phyloP scores from a whole-genome alignment of 1,140 invertebrate genomes.

The Eriosoma lanigerum region DNA sequence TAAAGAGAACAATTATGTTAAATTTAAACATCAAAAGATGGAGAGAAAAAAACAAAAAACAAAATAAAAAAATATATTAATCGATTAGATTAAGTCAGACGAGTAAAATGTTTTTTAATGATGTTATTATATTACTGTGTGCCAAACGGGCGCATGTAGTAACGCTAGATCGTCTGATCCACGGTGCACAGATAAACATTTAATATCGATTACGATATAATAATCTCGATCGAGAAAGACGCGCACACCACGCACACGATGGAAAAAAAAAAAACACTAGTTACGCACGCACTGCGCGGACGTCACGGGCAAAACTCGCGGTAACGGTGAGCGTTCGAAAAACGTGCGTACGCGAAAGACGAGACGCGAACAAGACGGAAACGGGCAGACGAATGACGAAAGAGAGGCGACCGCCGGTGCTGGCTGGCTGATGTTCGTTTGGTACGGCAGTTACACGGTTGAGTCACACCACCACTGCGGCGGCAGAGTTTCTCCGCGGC shows the following conservation, averaged over 20 bases:
- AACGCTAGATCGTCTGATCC: too few relatives aligned
- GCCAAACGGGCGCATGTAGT: too few relatives aligned
- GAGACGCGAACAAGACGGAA: constrained; percentile 22
- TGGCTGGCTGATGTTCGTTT: background rate
- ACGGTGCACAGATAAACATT: too few relatives aligned
- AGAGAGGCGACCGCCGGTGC: background rate
- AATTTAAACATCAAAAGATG: too few relatives aligned
- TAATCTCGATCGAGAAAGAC: too few relatives aligned
- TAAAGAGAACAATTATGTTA: too few relatives aligned
- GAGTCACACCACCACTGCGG: background rate
- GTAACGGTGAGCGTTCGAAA: background rate
- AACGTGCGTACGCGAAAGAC: background rate
- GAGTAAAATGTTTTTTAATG: too few relatives aligned
- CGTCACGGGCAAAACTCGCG: background rate
- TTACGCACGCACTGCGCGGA: background rate
- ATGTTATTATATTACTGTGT: too few relatives aligned
- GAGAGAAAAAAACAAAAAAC: background rate
- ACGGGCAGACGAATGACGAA: constrained; percentile 22
- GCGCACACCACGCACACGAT: background rate
- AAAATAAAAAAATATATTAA: background rate
- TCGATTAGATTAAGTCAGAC: background rate
- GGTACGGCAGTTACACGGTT: background rate
- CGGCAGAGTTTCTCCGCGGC: background rate
- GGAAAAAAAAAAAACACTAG: too few relatives aligned
- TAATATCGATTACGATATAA: too few relatives aligned